phyloP scores from a whole-genome alignment of 2,113 vertebrate species.

The Scophthalmus maximus region DNA sequence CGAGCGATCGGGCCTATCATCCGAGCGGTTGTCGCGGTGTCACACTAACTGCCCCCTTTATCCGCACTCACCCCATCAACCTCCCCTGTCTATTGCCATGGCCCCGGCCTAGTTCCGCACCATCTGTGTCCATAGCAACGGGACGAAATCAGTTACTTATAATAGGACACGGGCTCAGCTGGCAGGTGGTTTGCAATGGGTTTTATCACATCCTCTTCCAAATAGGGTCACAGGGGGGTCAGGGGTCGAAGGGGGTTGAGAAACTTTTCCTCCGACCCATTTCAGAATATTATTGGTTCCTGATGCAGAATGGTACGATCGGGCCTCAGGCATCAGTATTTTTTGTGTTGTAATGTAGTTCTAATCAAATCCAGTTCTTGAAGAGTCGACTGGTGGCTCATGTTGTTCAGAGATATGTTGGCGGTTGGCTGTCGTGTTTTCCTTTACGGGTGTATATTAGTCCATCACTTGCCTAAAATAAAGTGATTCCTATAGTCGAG shows the following conservation, averaged over 20 bases:
- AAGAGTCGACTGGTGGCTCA: not conserved
- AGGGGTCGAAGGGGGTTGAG: not conserved
- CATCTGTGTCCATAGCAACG: conserved; percentile 64
- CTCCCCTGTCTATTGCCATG: conserved; percentile 31
- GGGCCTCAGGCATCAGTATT: too few relatives aligned
- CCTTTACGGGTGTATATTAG: too few relatives aligned
- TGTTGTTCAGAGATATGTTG: not conserved
- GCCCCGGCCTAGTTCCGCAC: conserved; percentile 13
- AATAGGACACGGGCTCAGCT: conserved; percentile 63
- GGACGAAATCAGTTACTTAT: conserved; percentile 62
- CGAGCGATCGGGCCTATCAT: conserved; percentile 28
- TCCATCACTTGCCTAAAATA: too few relatives aligned
- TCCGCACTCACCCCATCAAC: conserved; percentile 19
- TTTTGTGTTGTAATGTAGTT: too few relatives aligned
- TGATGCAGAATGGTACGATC: not conserved
- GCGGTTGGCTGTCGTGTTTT: not conserved
- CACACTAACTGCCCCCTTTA: conserved; percentile 46
- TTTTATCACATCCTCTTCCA: conserved; percentile 44
- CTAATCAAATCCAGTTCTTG: not conserved
- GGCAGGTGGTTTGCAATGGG: conserved; percentile 50
- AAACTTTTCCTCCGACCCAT: not conserved
- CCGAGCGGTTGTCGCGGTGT: conserved; percentile 42
- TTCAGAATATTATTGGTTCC: not conserved
- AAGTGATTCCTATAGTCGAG: too few relatives aligned
- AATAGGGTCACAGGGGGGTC: conserved; percentile 25